Evolutionary conservation across 1,140 invertebrate genomes (phyloP), one percentile per base, ranked within the genome.

Genomic region (Linepithema humile): DNA sequence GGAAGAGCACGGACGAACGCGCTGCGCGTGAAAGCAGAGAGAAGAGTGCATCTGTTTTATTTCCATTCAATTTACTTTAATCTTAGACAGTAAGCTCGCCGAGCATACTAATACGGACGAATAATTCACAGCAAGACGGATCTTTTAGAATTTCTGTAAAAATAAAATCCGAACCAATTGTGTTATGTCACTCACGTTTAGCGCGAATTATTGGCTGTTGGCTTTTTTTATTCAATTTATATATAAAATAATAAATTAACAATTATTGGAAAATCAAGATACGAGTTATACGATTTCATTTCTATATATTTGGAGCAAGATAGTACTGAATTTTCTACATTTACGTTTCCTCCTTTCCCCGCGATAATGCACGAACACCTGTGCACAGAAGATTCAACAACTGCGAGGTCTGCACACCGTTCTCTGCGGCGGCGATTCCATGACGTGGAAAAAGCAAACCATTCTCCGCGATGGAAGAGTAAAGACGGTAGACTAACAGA

Each of bases 401-500:
- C 23, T 69, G 48, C 35, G 32, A 80, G 75, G 12, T 69, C 45
- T 40, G 23, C 48, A 69, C 75, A 67, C 62, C 62, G 32, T 17
- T 38, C 50, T 40, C 62, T n/a, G 62, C 35, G 64, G 35, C 17
- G 75, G 75, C 75, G 75, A 70, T 70, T 69, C 48, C 64, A 23
- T 40, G 75, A 80, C 35, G 64, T 40, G 75, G 75, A 80, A 80
- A 80, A 80, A 80, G 62, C 64, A 57, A 80, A 70, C 64, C 64
- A 57, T 69, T 80, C 75, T 55, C 38, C 48, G 75, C 65, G 64
- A 64, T 69, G 23, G 64, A 80, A 80, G 48, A n/a, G 64, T 57
- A 80, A 80, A 80, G 75, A 80, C 75, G 75, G 35, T 80, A 70
- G 64, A 70, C 75, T 69, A 80, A 80, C 62, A 77, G 74, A 80